A percentile compares a stretch with the other conserved stretches of the same genome.
These are phyloP conservation scores for Decapterus maruadsi DNA, from an alignment of 2,797 vertebrate genomes.

Conservation along the genomic window DNA sequence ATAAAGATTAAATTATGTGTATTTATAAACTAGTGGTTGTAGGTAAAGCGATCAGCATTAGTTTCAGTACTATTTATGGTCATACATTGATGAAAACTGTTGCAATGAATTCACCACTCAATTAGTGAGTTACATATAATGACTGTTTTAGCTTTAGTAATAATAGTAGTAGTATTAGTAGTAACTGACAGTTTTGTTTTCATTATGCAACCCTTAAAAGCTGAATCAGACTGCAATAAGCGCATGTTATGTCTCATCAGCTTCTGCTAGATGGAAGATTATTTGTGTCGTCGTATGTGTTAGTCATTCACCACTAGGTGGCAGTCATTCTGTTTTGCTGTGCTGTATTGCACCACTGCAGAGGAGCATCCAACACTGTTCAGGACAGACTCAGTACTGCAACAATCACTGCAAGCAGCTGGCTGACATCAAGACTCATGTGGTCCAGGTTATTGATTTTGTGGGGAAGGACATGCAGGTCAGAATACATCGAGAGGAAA, in stretches of 20 bases:
- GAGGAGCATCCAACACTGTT: conserved; percentile 41
- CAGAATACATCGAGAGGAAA: conserved; percentile 17
- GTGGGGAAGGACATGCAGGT: conserved; percentile 12
- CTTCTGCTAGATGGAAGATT: conserved; percentile 10
- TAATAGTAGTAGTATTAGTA: conserved; percentile 7
- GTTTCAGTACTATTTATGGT: conserved; percentile 9
- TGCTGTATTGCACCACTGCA: conserved; percentile 65
- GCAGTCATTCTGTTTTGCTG: conserved; percentile 48
- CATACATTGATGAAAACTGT: conserved; percentile 9
- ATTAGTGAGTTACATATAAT: conserved; percentile 13
- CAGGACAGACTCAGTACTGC: conserved; percentile 49
- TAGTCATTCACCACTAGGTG: conserved; percentile 61
- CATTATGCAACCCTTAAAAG: conserved; percentile 4
- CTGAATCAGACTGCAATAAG: conserved; percentile 14
- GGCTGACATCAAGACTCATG: conserved; percentile 42
- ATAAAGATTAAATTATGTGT: conserved; percentile 2
- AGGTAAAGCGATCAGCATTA: conserved; percentile 39
- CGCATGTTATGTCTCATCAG: conserved; percentile 10
- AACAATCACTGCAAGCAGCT: conserved; percentile 48
- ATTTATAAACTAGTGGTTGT: conserved; percentile 14
- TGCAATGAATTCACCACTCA: conserved; percentile 15
- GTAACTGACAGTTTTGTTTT: background rate
- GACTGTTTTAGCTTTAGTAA: conserved; percentile 5
- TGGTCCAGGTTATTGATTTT: conserved; percentile 9
- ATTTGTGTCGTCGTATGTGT: background rate